A percentile compares a stretch with the other conserved stretches of the same genome.
Evolutionary conservation across 2,888 invertebrate species (phyloP).

Genomic region (Blastobasis adustella): DNA sequence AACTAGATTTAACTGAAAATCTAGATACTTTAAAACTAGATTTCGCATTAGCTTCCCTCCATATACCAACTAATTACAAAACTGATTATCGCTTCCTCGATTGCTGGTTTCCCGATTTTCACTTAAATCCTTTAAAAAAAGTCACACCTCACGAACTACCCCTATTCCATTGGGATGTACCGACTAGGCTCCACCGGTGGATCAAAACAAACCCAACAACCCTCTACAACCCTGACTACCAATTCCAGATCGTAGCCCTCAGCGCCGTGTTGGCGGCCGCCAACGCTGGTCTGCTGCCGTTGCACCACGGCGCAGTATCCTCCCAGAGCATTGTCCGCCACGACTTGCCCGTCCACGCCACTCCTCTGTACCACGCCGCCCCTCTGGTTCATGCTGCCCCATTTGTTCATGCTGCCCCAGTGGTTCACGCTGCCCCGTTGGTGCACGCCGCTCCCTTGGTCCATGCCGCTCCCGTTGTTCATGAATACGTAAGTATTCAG

Average conservation of each 20-base stretch:
- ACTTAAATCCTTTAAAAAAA: too few species aligned
- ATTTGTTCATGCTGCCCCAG: constrained; percentile 24
- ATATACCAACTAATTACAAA: too few species aligned
- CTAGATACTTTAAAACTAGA: too few species aligned
- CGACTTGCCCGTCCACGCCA: constrained; percentile 42
- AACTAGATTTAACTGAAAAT: too few species aligned
- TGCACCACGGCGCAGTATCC: constrained; percentile 64
- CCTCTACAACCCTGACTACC: too few species aligned
- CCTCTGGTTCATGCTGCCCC: constrained; percentile 41
- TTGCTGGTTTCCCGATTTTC: too few species aligned
- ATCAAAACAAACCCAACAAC: too few species aligned
- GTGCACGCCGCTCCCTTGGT: constrained; percentile 31
- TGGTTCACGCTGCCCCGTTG: constrained; percentile 20
- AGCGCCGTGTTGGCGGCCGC: constrained; percentile 68
- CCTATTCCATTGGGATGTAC: too few species aligned
- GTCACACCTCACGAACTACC: too few species aligned
- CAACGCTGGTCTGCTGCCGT: constrained; percentile 70
- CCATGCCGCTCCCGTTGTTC: constrained; percentile 31
- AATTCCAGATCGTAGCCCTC: constrained; percentile 52
- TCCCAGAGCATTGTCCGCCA: constrained; percentile 69
- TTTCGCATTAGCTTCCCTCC: too few species aligned
- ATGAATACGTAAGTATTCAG: constrained; percentile 47
- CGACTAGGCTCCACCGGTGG: too few species aligned
- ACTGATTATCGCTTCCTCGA: too few species aligned
- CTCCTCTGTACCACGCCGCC: constrained; percentile 37